phyloP scores from a whole-genome alignment of 2,113 vertebrate genomes.

The Bubalus kerabau region DNA sequence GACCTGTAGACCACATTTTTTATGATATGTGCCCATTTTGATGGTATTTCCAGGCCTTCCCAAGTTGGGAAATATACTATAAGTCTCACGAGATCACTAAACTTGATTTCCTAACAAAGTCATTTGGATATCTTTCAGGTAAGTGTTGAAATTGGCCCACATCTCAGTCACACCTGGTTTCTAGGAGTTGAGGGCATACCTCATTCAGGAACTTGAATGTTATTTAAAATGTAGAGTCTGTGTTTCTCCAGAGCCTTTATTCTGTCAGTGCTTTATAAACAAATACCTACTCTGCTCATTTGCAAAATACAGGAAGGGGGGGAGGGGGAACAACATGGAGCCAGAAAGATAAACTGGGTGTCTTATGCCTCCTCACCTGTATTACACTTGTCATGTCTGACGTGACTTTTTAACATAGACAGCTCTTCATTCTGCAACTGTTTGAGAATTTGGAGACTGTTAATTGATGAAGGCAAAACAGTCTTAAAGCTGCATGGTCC shows the following conservation, averaged over 20 bases:
- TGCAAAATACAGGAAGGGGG: not conserved
- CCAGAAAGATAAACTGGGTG: not conserved
- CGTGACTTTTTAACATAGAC: not conserved
- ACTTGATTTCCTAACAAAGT: not conserved
- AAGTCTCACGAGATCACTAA: not conserved
- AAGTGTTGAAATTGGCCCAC: slow-evolving; percentile 36
- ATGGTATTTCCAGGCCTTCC: not conserved
- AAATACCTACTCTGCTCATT: slow-evolving; percentile 34
- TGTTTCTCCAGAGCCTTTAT: slow-evolving; percentile 10
- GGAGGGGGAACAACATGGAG: not conserved
- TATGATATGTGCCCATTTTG: not conserved
- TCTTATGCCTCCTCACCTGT: not conserved
- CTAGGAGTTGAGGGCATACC: not conserved
- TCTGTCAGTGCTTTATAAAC: slow-evolving; percentile 23
- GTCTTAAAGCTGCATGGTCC: not conserved
- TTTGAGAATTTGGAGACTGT: not conserved
- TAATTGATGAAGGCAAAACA: slow-evolving; percentile 4
- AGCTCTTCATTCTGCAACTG: not conserved
- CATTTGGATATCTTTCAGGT: slow-evolving; percentile 28
- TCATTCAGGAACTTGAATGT: not conserved
- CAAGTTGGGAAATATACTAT: not conserved
- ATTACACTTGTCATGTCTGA: not conserved
- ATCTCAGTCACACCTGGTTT: not conserved
- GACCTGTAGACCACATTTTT: not conserved
- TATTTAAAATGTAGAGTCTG: slow-evolving; percentile 30